Base-by-base conservation (phyloP, 1,140 invertebrate genomes). In the Teleopsis dalmanni region DNA sequence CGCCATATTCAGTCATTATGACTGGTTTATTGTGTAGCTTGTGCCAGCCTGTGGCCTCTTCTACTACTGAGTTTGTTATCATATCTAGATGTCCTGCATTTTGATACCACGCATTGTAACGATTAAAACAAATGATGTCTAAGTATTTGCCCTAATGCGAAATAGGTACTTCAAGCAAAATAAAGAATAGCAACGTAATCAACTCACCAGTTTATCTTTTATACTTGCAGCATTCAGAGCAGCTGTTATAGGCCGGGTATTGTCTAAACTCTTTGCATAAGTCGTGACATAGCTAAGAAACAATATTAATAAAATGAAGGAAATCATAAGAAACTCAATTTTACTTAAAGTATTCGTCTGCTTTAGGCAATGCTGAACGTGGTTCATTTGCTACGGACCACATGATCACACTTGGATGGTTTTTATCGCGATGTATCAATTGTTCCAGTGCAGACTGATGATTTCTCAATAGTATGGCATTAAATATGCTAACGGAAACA, bases 371-470 rank as follows among this genome's bases (percentile, higher is more conserved):
- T 35, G 80, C 74, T 0, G 87, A 85, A 37, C 82, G 73, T 0
- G 94, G 93, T 71, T 98, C 94, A 74, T 98, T 98, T 9, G 91
- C 88, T 36, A 96, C 82, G 4, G 93, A 97, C 95, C 95, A 98
- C 78, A 94, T 88, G 40, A 97, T 81, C 8, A 96, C 92, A 38
- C 86, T 85, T 1, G 93, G 90, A 50, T 90, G 80, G 73, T 97
- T 97, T 64, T 95, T 95, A 71, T 98, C 95, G 38, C 94, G 76
- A 48, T 82, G 78, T 29, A 95, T 84, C 38, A 98, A 71, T 71
- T 97, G 88, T 3, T 80, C 82, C 56, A 97, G 71, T 0, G 90
- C 87, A n/a, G 81, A 73, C 65, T 85, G 85, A 68, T 98, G 94
- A 47, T 87, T 89, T 1, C 74, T 62, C 38, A 96, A 69, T 6